phyloP scores from a whole-genome alignment of 2,113 vertebrate genomes.

The Azemiops feae region DNA sequence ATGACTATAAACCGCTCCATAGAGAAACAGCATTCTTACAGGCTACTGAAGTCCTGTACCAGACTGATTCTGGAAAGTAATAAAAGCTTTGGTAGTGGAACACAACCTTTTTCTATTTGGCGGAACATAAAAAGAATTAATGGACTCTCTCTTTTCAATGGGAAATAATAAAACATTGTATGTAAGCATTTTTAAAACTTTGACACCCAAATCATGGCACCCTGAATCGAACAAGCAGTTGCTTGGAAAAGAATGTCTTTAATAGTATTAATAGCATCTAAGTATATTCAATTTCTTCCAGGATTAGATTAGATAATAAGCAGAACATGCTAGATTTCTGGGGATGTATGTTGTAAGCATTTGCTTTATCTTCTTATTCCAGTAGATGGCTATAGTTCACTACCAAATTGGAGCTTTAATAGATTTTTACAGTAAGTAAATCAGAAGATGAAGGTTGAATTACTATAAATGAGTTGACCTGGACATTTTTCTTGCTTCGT shows the following conservation, averaged over 20 bases:
- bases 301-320: slow-evolving; percentile 41
- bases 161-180: slow-evolving; percentile 23
- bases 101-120: slow-evolving; percentile 28
- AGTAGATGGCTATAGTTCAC: slow-evolving; percentile 86
- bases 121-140: slow-evolving; percentile 29
- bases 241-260: slow-evolving; percentile 43
- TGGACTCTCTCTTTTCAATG: slow-evolving; percentile 21
- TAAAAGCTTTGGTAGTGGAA: slow-evolving; percentile 31
- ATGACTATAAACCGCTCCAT: not conserved
- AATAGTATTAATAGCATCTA: slow-evolving; percentile 50
- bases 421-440: slow-evolving; percentile 77
- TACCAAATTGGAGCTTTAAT: slow-evolving; percentile 71
- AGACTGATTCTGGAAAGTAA: slow-evolving; percentile 36
- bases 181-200: not conserved
- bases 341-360: slow-evolving; percentile 59
- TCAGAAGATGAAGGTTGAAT: slow-evolving; percentile 77
- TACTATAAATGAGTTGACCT: slow-evolving; percentile 77
- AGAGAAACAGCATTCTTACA: slow-evolving; percentile 30
- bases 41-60: slow-evolving; percentile 29
- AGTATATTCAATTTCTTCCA: slow-evolving; percentile 61
- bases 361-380: slow-evolving; percentile 77
- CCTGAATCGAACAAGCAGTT: slow-evolving; percentile 42
- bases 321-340: slow-evolving; percentile 59
- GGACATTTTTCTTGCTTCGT: slow-evolving; percentile 75
- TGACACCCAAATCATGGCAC: slow-evolving; percentile 27